phyloP scores from a whole-genome alignment of 1,140 invertebrate species.

The Bombus impatiens region DNA sequence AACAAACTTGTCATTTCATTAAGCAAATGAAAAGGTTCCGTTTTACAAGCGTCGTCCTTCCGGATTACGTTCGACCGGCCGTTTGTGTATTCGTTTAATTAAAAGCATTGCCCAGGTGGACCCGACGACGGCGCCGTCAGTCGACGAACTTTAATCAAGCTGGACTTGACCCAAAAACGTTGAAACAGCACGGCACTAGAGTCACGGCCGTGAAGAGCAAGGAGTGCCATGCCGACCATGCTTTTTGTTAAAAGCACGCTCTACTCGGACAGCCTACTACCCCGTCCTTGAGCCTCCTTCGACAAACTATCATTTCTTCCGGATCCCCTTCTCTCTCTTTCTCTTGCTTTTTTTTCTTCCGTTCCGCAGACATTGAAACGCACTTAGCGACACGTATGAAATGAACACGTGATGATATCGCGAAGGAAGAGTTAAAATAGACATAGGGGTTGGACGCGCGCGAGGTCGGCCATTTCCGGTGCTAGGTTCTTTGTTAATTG shows the following conservation, averaged over 20 bases:
- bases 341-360: background rate
- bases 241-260: constrained; percentile 43
- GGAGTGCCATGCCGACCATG: constrained; percentile 53
- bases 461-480: constrained; percentile 9
- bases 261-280: background rate
- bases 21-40: constrained; percentile 19
- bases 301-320: background rate
- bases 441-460: background rate
- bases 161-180: constrained; percentile 59
- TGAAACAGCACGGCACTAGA: constrained; percentile 32
- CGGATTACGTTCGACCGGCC: background rate
- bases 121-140: background rate
- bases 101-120: background rate
- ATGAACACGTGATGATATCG: background rate
- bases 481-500: constrained; percentile 19
- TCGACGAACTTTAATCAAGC: constrained; percentile 48
- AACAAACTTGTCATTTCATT: constrained; percentile 27
- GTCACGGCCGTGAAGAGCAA: constrained; percentile 44
- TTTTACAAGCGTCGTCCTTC: background rate
- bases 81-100: constrained; percentile 24
- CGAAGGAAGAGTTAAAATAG: background rate
- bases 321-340: background rate
- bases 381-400: constrained; percentile 6
- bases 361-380: constrained; percentile 21
- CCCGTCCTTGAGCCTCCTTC: constrained; percentile 41